Base-by-base conservation (phyloP, 2,113 vertebrate genomes). In the Saimiri boliviensis region DNA sequence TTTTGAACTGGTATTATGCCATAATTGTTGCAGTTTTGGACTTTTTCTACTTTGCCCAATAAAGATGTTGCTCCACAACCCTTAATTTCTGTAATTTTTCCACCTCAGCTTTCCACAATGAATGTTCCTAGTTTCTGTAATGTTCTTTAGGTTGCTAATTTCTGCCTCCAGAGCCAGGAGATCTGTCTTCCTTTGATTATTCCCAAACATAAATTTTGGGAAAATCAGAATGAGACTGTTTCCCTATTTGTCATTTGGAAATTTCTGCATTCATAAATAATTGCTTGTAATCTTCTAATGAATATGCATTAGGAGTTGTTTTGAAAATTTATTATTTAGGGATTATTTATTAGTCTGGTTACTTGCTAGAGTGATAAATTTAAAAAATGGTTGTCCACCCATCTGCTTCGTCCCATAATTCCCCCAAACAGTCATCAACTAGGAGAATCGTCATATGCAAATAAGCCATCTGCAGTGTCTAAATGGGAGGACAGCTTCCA, bases 401-500 rank as follows among this genome's bases (percentile, higher is more conserved):
- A 97, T 98, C 98, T 98, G 94, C n/a, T 91, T 86, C 74, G 77
- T 96, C 56, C 87, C 27, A 13, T 83, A 79, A 52, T 91, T 11
- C 40, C 77, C 71, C n/a, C 30, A 80, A 93, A 94, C n/a, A 96
- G 4, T 94, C 60, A 86, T 94, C 79, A 95, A 47, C 63, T 84
- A 63, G 63, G 52, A 90, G 82, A 95, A 96, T 71, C 30, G 13
- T 54, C 86, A 95, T 91, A 96, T 97, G 97, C 96, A 97, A 98
- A 96, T 93, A 89, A 84, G 86, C 97, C 95, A 96, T 97, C 95
- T 97, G 96, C 86, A 87, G 17, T 54, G 42, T 91, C 66, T 92
- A 86, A 86, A 89, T 37, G 74, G 40, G 54, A 42, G 52, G 60
- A 52, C 52, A 11, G 71, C 60, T 96, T 97, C 66, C 76, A 96